Percentiles rank a stretch among this genome's conserved stretches.
These are phyloP conservation scores for Malurus elegans DNA, from an alignment of 2,113 vertebrate genomes.

Conservation along the genomic window DNA sequence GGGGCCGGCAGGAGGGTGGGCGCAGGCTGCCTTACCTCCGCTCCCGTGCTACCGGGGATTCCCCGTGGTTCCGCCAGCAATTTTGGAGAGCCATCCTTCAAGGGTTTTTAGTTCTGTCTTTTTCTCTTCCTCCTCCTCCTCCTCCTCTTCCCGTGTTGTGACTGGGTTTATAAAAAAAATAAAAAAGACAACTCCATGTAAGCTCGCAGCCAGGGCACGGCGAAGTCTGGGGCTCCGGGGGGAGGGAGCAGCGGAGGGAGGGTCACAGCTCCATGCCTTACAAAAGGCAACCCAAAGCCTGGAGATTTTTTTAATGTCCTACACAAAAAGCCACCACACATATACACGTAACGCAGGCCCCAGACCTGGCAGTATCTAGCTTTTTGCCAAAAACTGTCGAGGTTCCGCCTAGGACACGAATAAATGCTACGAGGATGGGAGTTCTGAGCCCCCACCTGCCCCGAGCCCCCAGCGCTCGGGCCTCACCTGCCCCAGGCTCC, in stretches of 20 bases:
- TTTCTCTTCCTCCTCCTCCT: conserved; percentile 69
- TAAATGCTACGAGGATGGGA: neutral
- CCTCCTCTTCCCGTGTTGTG: conserved; percentile 79
- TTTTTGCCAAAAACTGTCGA: conserved; percentile 4
- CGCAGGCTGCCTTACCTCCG: conserved; percentile 71
- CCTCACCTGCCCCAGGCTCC: neutral
- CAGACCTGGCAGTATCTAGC: neutral
- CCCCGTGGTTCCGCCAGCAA: conserved; percentile 71
- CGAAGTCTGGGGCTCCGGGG: conserved; percentile 82
- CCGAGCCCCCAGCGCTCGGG: neutral
- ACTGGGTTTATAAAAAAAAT: conserved; percentile 80
- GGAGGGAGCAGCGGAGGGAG: conserved; percentile 89
- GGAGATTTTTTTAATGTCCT: conserved; percentile 57
- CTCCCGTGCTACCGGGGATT: conserved; percentile 68
- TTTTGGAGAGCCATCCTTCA: conserved; percentile 81
- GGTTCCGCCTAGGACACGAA: neutral
- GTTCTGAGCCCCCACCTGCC: neutral
- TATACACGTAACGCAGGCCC: neutral
- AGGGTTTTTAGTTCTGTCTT: conserved; percentile 70
- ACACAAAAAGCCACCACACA: neutral
- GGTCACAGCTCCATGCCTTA: conserved; percentile 94
- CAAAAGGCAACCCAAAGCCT: conserved; percentile 86
- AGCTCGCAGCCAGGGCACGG: conserved; percentile 87
- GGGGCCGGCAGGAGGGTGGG: neutral
- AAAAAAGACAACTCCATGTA: conserved; percentile 86